Evolutionary conservation across 2,888 invertebrate genomes (phyloP).

Genomic region (Helicoverpa assulta): DNA sequence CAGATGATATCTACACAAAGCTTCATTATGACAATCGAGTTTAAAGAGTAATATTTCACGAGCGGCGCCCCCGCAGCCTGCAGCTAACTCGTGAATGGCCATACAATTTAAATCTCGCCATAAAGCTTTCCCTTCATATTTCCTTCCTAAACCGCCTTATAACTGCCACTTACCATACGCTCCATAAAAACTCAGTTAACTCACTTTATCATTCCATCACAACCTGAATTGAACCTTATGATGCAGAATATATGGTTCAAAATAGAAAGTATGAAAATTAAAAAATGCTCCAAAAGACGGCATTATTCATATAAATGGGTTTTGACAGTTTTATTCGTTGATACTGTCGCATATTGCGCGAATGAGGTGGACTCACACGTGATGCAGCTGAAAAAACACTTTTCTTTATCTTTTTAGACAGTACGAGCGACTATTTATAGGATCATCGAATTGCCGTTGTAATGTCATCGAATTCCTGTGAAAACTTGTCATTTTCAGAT

Average conservation of each 20-base stretch:
- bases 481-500: background rate
- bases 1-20: background rate
- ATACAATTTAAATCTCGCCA: conserved; percentile 67
- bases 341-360: conserved; percentile 71
- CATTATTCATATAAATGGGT: conserved; percentile 84
- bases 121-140: conserved; percentile 64
- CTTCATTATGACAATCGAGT: conserved; percentile 22
- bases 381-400: background rate
- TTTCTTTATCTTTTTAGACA: background rate
- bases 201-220: conserved; percentile 36
- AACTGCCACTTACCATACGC: conserved; percentile 76
- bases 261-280: conserved; percentile 9
- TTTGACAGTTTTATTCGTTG: conserved; percentile 86
- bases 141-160: conserved; percentile 64
- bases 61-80: conserved; percentile 7
- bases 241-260: conserved; percentile 10
- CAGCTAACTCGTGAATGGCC: conserved; percentile 45
- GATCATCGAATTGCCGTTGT: too few species aligned
- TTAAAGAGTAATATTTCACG: conserved; percentile 39
- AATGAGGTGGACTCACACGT: conserved; percentile 17
- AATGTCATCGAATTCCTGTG: too few species aligned
- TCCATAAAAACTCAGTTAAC: conserved; percentile 71
- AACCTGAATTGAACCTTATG: conserved; percentile 40
- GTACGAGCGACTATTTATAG: too few species aligned
- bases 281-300: conserved; percentile 64